Percentiles rank a stretch among this genome's conserved stretches.
These are phyloP conservation scores for Drosophila dunni DNA, from an alignment of 1,140 invertebrate genomes.

Conservation along the genomic window DNA sequence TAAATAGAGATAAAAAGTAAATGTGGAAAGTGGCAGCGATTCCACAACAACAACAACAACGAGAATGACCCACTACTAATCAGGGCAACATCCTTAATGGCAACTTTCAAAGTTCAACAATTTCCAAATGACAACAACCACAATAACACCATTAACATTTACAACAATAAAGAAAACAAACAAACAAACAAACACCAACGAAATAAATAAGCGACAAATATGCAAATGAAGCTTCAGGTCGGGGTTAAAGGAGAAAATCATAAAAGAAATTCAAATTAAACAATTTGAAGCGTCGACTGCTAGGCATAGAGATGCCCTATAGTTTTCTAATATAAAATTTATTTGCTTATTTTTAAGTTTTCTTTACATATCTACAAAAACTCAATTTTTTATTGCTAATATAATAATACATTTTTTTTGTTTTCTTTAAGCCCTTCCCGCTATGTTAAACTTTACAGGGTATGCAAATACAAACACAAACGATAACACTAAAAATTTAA, in stretches of 20 bases:
- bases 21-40: slow-evolving; percentile 5
- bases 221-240: slow-evolving; percentile 59
- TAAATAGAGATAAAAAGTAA: background rate
- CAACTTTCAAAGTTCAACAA: background rate
- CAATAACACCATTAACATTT: slow-evolving; percentile 18
- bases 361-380: no score
- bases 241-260: slow-evolving; percentile 51
- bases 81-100: slow-evolving; percentile 28
- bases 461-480: slow-evolving; percentile 40
- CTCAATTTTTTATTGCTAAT: no score
- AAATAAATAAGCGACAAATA: slow-evolving; percentile 38
- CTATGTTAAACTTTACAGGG: slow-evolving; percentile 12
- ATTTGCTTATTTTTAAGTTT: no score
- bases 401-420: background rate
- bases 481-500: slow-evolving; percentile 46
- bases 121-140: slow-evolving; percentile 1
- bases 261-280: slow-evolving; percentile 40
- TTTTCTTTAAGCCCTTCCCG: background rate
- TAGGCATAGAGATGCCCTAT: slow-evolving; percentile 5
- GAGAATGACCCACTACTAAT: slow-evolving; percentile 58
- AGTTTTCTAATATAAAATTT: background rate
- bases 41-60: slow-evolving; percentile 9
- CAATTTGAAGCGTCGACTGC: background rate
- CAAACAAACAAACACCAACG: no score
- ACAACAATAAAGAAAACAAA: slow-evolving; percentile 53